Conservation (phyloP, 2,888 invertebrate genomes). For the Operophtera brumata region DNA sequence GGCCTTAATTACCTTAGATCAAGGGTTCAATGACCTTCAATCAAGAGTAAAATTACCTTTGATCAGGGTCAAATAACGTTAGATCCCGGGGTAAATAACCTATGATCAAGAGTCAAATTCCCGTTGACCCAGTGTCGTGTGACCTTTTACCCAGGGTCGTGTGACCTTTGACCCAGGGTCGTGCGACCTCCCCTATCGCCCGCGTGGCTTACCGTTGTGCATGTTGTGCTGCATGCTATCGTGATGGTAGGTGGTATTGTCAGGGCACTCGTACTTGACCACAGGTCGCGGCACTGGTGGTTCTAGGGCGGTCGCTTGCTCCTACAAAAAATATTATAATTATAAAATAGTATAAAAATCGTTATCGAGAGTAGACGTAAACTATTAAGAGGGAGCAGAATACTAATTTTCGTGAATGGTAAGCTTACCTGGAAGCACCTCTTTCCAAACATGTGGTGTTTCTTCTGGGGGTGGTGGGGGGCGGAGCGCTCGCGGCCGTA, state of each 20-base stretch:
- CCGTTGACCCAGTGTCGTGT: too few relatives aligned
- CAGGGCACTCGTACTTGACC: constrained; percentile 73
- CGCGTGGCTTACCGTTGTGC: constrained; percentile 56
- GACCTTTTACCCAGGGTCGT: neutral
- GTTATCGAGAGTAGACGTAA: too few relatives aligned
- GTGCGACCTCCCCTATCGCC: neutral
- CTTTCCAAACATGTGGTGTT: constrained; percentile 96
- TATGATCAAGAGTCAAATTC: too few relatives aligned
- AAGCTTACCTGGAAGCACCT: constrained; percentile 86
- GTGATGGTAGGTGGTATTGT: constrained; percentile 63
- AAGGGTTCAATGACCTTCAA: too few relatives aligned
- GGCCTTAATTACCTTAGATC: too few relatives aligned
- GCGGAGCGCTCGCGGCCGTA: constrained; percentile 73
- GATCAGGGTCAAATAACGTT: too few relatives aligned
- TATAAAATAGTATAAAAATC: too few relatives aligned
- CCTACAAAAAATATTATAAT: constrained; percentile 36
- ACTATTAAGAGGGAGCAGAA: too few relatives aligned
- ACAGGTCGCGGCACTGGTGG: constrained; percentile 50
- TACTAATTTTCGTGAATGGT: too few relatives aligned
- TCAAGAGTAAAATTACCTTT: too few relatives aligned
- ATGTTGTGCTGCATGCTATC: constrained; percentile 68
- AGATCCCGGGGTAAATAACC: too few relatives aligned
- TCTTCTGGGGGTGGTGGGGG: constrained; percentile 84
- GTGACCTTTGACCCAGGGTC: neutral
- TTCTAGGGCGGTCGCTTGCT: constrained; percentile 53